Evolutionary conservation across 53 echinoderm and acorn worm genomes (phyloP).

Genomic region (Holothuria leucospilota): DNA sequence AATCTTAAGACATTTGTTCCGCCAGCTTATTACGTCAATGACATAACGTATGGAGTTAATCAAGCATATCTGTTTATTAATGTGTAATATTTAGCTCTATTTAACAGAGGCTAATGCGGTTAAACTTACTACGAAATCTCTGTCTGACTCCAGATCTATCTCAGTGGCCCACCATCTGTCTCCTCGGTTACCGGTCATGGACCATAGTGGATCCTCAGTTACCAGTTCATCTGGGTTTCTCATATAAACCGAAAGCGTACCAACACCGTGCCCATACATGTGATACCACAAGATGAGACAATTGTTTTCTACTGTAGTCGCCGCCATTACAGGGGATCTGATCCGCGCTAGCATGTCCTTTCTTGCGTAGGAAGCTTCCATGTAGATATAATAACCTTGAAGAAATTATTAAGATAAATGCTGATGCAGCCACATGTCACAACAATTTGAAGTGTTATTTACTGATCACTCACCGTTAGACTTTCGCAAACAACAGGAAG

Average conservation of each 20-base stretch:
- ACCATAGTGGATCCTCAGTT: constrained; percentile 69
- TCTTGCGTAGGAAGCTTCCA: constrained; percentile 49
- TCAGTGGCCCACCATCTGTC: constrained; percentile 84
- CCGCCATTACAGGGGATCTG: constrained; percentile 61
- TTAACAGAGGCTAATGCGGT: too few species aligned
- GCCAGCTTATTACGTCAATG: too few species aligned
- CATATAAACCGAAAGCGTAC: constrained; percentile 72
- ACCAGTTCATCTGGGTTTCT: constrained; percentile 59
- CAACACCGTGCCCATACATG: constrained; percentile 78
- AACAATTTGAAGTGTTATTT: too few species aligned
- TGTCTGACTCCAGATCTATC: constrained; percentile 48
- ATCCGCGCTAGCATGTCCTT: constrained; percentile 72
- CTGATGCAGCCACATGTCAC: too few species aligned
- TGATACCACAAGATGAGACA: constrained; percentile 77
- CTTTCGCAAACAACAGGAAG: too few species aligned
- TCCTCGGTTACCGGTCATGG: constrained; percentile 77
- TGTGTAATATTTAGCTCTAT: too few species aligned
- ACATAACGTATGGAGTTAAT: too few species aligned
- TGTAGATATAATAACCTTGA: constrained; percentile 77
- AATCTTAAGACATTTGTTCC: too few species aligned
- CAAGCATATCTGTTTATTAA: too few species aligned
- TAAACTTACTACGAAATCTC: constrained; percentile 67
- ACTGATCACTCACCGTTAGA: too few species aligned
- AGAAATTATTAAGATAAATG: too few species aligned
- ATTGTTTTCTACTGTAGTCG: constrained; percentile 34